Conservation (phyloP, 2,113 vertebrate genomes). For the Passer domesticus region DNA sequence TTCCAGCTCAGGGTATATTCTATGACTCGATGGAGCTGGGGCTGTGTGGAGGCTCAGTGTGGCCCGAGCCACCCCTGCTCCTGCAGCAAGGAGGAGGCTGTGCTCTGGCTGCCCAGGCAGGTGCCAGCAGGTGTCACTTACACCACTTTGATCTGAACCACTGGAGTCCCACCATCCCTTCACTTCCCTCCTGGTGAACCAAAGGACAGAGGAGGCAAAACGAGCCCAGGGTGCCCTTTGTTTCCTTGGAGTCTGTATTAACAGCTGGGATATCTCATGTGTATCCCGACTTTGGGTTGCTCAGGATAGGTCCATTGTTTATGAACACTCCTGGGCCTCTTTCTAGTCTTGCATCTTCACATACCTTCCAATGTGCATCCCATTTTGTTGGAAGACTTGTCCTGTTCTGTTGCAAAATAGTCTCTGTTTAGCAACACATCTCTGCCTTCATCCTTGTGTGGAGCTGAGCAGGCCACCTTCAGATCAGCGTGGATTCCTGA, state of each 20-base stretch:
- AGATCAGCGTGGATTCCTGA: background rate
- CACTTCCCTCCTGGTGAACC: background rate
- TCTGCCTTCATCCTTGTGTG: background rate
- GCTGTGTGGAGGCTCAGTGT: background rate
- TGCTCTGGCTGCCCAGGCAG: background rate
- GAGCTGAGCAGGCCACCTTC: background rate
- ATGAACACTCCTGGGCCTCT: background rate
- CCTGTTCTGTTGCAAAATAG: background rate
- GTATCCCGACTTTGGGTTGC: background rate
- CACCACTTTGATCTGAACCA: background rate
- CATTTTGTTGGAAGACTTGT: background rate
- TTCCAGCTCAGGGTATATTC: background rate
- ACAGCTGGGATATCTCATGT: background rate
- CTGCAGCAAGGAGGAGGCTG: background rate
- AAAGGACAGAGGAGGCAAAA: background rate
- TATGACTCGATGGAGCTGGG: background rate
- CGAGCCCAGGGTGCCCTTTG: background rate
- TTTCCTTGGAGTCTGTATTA: background rate
- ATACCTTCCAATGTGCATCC: background rate
- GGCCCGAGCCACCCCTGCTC: background rate
- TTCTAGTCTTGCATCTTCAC: background rate
- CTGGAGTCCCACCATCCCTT: background rate
- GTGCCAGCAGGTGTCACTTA: background rate
- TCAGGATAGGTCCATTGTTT: background rate
- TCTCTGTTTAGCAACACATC: background rate